Base-by-base conservation (phyloP, 1,140 invertebrate species). In the Meloidogyne exigua region DNA sequence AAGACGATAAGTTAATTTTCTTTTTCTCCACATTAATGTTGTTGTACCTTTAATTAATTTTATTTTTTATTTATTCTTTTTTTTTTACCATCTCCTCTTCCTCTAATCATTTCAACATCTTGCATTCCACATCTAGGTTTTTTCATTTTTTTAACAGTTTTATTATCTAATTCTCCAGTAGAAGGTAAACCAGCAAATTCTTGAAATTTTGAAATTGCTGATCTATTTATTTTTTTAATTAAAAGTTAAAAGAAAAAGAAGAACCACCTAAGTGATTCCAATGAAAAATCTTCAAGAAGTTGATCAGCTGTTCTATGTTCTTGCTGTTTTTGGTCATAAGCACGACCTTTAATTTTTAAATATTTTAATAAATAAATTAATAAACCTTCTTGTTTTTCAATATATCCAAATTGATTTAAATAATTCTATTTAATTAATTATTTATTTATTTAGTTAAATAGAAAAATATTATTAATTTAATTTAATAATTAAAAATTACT, bases 111-210 rank as follows among this genome's bases (percentile, higher is more conserved):
- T 73, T 76, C 76, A 32, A 87, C 84, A 66, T 86, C 84, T 15
- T 76, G 77, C 13, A 86, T 78, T 42, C 84, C 84, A 76, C 84
- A 86, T 28, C 84, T 72, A 0, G 84, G 83, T 66, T 87, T 68
- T 23, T 86, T 85, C 84, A 86, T 86, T 74, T 86, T 86, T 71
- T 83, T 84, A 42, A 76, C 80, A 18, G 84, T 86, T 42, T 72
- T 49, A 11, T 75, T 67, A 65, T 88, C 86, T 25, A 86, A 63
- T 49, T 77, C 71, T 49, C 84, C 84, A n/a, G 84, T 86, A 63
- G 76, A 68, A 11, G 65, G 49, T 25, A 86, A 64, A 15, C 84
- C 84, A 11, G 84, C 84, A 79, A 86, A 86, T 71, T 86, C 84
- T 79, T 86, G 84, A 78, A 86, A 86, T 72, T 86, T 87, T 28